phyloP scores from a whole-genome alignment of 2,113 vertebrate species.

The Archilochus colubris region DNA sequence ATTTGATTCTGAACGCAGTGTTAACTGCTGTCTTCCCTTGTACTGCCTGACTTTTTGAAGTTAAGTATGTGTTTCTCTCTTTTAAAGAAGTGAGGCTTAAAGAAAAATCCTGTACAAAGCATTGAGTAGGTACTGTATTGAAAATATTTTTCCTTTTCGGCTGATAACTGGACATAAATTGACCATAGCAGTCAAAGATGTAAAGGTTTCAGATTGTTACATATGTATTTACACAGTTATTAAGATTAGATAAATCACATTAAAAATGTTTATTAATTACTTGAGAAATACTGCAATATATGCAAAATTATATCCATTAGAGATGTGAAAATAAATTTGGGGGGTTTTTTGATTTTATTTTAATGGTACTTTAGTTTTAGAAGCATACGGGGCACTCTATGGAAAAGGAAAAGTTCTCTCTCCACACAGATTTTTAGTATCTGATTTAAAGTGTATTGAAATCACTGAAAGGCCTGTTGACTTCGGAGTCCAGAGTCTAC shows the following conservation, averaged over 20 bases:
- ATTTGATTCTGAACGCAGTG: neutral
- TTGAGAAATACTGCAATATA: neutral
- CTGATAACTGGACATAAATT: neutral
- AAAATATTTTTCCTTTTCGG: neutral
- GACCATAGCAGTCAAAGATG: neutral
- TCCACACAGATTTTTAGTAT: neutral
- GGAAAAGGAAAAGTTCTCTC: neutral
- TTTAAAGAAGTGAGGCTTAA: neutral
- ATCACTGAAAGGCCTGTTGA: neutral
- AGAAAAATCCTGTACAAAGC: neutral
- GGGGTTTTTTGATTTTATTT: too few relatives aligned
- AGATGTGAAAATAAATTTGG: neutral
- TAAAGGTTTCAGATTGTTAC: neutral
- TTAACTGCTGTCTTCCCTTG: neutral
- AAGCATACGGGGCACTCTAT: neutral
- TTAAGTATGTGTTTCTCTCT: neutral
- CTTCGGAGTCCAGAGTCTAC: neutral
- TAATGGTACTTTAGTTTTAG: neutral
- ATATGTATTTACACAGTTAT: fast-evolving
- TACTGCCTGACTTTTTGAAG: neutral
- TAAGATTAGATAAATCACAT: neutral
- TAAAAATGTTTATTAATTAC: neutral
- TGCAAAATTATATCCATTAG: neutral
- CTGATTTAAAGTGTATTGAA: neutral
- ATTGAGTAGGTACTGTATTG: neutral